Evolutionary conservation across 2,113 vertebrate species (phyloP), one percentile per base, ranked within the genome.

Genomic region (Panthera tigris): DNA sequence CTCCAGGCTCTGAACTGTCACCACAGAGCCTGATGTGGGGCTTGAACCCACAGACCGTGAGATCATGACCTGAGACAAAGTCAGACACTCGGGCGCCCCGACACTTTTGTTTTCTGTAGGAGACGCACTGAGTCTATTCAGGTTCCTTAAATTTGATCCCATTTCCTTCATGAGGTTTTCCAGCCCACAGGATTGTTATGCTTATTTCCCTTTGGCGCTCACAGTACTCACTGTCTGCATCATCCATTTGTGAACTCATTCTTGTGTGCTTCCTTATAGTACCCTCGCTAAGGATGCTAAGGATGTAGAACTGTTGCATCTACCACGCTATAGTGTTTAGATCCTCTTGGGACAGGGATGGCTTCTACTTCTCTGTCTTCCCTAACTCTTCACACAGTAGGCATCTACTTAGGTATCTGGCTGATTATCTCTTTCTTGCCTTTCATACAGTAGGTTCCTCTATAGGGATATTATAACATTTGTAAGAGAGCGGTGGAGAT

Each of bases 141-240:
- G 68, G 41, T 45, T 48, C 50, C 55, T 33, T 80, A 48, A 94
- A 69, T 63, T 78, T 85, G 76, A 91, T 23, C 27, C 39, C 57
- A 78, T 57, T 74, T 94, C 82, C 89, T 93, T 92, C 63, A 18
- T 6, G 68, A 90, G 92, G 52, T 18, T 86, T 63, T 79, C n/a
- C 81, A 91, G 57, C 4, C 19, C 50, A 87, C 7, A 36, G 66
- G 48, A 95, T 36, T 63, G 57, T 65, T 55, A 65, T 65, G 21
- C 3, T 19, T 31, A 39, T 69, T 83, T 79, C 87, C 29, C 94
- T 87, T 68, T 65, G 69, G 69, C 74, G 7, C 16, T 83, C 48
- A 63, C 0, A 90, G 65, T 36, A 19, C 4, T 65, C 48, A 27
- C 19, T 33, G 68, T 23, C 41, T 82, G 1, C 19, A 66, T 63